A percentile compares a stretch with the other conserved stretches of the same genome.
Conservation (phyloP, 2,888 invertebrate genomes). For the Seira musarum region DNA sequence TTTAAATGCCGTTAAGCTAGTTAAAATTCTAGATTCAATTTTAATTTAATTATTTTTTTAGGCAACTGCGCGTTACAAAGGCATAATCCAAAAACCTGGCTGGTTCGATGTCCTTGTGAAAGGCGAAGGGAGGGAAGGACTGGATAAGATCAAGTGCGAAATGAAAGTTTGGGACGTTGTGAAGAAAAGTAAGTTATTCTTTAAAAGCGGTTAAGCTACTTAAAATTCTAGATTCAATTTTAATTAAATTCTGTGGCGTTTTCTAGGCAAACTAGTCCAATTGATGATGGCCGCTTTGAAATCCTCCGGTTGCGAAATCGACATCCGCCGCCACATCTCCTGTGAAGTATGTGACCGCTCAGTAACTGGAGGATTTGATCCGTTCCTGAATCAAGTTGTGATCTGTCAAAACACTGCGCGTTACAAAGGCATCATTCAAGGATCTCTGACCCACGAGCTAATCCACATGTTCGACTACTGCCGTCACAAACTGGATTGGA, state of each 20-base stretch:
- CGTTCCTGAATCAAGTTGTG: constrained; percentile 88
- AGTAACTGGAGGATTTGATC: constrained; percentile 94
- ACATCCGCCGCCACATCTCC: constrained; percentile 89
- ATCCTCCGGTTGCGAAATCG: constrained; percentile 85
- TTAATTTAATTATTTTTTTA: too few relatives aligned
- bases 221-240: too few relatives aligned
- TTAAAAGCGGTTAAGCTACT: too few relatives aligned
- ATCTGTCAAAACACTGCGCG: constrained; percentile 90
- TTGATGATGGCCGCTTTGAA: constrained; percentile 89
- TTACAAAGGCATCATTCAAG: constrained; percentile 81
- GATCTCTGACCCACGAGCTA: constrained; percentile 91
- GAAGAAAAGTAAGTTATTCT: constrained; percentile 78
- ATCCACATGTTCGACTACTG: constrained; percentile 98
- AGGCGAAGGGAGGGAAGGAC: constrained; percentile 80
- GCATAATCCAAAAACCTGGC: constrained; percentile 76
- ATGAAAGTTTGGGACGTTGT: constrained; percentile 83
- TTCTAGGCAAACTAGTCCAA: constrained; percentile 83
- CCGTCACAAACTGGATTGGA: constrained; percentile 88
- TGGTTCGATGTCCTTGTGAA: constrained; percentile 77
- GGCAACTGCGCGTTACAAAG: too few relatives aligned
- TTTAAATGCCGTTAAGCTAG: too few relatives aligned
- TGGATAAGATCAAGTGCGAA: constrained; percentile 86
- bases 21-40: too few relatives aligned
- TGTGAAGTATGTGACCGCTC: constrained; percentile 90
- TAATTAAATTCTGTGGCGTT: too few relatives aligned